Percentiles rank a stretch among this genome's conserved stretches.
Conservation (phyloP, 2,113 vertebrate species). For the Carollia perspicillata region DNA sequence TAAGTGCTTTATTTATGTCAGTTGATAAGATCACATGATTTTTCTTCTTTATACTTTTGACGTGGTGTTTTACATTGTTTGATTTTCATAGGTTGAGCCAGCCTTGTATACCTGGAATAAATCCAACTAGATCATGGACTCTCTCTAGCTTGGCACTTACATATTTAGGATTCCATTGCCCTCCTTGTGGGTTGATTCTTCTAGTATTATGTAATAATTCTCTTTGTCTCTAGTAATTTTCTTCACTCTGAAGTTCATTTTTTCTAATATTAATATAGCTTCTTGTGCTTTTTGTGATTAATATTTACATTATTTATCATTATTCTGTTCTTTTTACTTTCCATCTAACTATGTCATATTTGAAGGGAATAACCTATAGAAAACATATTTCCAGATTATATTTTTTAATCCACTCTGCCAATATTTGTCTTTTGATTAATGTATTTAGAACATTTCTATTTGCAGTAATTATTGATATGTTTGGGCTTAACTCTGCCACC, state of each 20-base stretch:
- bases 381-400: background rate
- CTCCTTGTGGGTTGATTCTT: background rate
- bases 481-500: background rate
- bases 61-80: background rate
- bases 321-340: background rate
- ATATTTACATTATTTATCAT: background rate
- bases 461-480: background rate
- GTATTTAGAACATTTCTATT: background rate
- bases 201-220: background rate
- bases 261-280: background rate
- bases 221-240: background rate
- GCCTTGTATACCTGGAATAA: background rate
- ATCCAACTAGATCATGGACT: background rate
- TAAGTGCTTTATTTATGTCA: background rate
- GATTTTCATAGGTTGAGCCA: background rate
- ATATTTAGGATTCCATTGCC: background rate
- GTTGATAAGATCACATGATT: background rate
- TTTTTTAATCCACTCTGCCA: background rate
- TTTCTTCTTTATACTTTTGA: background rate
- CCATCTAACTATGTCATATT: background rate
- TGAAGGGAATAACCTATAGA: background rate
- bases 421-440: background rate
- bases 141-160: background rate
- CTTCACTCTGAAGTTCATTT: background rate
- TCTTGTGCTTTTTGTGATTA: background rate